Base-by-base conservation (phyloP, 2,888 invertebrate genomes). In the Aspidiotus destructor region DNA sequence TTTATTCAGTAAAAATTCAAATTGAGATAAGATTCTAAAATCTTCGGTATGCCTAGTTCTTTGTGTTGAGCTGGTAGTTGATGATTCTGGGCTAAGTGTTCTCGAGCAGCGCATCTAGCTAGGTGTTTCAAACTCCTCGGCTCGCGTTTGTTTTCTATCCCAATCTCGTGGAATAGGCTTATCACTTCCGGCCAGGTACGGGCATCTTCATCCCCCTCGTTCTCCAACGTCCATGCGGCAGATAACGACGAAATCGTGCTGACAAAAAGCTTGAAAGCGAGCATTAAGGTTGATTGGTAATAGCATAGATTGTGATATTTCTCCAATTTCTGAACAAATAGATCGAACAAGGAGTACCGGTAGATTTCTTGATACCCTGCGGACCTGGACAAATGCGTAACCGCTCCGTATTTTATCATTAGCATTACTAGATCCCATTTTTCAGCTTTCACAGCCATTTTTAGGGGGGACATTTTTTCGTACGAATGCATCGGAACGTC, bases 401-500 rank as follows among this genome's bases (percentile, higher is more conserved):
- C 54, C 40, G 69, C 71, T 79, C 79, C 80, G 70, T 78, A 78
- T 53, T 77, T 75, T 60, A 92, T 78, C 70, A 92, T 79, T 71
- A 89, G 84, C 75, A 85, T 81, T 7, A 92, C 78, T 75, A 89
- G 85, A 76, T 90, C 89, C 6, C 89, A 84, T 10, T 86, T 80
- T 58, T 86, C 86, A 75, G 88, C 82, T 76, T 89, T 88, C 71
- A 88, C 80, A 0, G 87, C 86, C 1, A 90, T 85, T 75, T 87
- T 83, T 2, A 88, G 78, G 0, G 89, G 88, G 0, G 87, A 82
- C 7, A 86, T 82, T 73, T 81, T 83, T 0, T 89, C 89, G 74
- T 90, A 90, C 69, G 88, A 88, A 75, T 88, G 88, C 77, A 92
- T 84, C 11, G 90, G 89, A 2, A 90, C 84, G 75, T 92, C 91